Percentiles rank a stretch among this genome's conserved stretches.
phyloP scores from a whole-genome alignment of 2,888 invertebrate species.

The Ecliptopera silaceata region DNA sequence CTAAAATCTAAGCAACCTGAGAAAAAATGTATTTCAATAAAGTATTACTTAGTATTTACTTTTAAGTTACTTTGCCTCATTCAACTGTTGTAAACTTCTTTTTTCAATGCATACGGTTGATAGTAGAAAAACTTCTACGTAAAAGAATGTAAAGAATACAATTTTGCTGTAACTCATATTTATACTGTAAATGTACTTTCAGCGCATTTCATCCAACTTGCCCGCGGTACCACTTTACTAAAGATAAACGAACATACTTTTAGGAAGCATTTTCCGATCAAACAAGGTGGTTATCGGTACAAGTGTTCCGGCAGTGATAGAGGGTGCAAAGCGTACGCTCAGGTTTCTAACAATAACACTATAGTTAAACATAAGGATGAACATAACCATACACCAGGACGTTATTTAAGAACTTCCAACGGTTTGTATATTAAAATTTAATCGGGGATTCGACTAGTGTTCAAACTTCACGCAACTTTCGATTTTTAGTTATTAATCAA shows the following conservation, averaged over 20 bases:
- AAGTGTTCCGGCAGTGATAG: constrained; percentile 43
- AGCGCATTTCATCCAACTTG: constrained; percentile 34
- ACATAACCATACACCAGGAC: constrained; percentile 37
- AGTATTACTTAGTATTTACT: no score
- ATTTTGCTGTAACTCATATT: not conserved
- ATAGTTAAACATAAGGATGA: constrained; percentile 18
- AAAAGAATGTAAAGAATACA: no score
- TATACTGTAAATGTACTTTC: constrained; percentile 10
- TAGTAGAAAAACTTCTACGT: no score
- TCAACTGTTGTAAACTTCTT: no score
- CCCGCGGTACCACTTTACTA: constrained; percentile 35
- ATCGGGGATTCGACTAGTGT: not conserved
- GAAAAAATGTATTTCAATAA: not conserved
- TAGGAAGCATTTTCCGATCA: constrained; percentile 27
- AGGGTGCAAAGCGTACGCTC: constrained; percentile 40
- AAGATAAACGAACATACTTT: constrained; percentile 41
- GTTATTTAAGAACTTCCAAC: constrained; percentile 15
- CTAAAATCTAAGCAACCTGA: not conserved
- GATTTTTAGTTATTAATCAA: no score
- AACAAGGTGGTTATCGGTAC: constrained; percentile 42
- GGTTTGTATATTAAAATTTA: constrained; percentile 24
- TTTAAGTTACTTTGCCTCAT: no score
- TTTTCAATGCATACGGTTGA: no score
- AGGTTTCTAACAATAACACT: constrained; percentile 29
- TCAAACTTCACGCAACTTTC: no score